Evolutionary conservation across 2,888 invertebrate species (phyloP).

Genomic region (Bimastos eiseni): DNA sequence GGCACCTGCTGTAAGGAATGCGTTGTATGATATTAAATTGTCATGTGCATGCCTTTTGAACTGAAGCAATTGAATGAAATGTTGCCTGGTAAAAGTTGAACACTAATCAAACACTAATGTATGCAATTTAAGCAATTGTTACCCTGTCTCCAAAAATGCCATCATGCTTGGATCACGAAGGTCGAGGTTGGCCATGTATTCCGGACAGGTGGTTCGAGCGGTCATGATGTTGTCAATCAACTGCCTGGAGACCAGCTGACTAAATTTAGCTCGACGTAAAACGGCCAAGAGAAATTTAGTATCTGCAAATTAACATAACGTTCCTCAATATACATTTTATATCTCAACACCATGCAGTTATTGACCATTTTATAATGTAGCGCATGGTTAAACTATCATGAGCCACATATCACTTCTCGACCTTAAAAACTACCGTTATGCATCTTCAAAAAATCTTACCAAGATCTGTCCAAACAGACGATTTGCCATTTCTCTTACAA

Average conservation of each 20-base stretch:
- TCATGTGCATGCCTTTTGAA: background rate
- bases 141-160: background rate
- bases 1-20: background rate
- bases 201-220: conserved; percentile 23
- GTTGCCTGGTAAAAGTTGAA: background rate
- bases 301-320: conserved; percentile 24
- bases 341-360: too few relatives aligned
- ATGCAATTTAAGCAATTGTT: background rate
- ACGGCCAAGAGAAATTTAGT: conserved; percentile 29
- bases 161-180: background rate
- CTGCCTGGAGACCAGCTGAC: conserved; percentile 35
- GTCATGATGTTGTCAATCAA: conserved; percentile 31
- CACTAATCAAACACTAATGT: background rate
- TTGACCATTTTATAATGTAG: too few relatives aligned
- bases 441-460: too few relatives aligned
- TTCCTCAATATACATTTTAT: too few relatives aligned
- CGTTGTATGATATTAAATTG: background rate
- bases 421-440: too few relatives aligned
- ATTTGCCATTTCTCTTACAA: too few relatives aligned
- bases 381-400: too few relatives aligned
- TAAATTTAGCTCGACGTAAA: conserved; percentile 37
- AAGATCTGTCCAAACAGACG: too few relatives aligned
- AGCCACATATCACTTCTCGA: too few relatives aligned
- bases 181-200: conserved; percentile 28
- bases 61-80: background rate